phyloP scores from a whole-genome alignment of 2,113 vertebrate genomes.

The Cinclus cinclus region DNA sequence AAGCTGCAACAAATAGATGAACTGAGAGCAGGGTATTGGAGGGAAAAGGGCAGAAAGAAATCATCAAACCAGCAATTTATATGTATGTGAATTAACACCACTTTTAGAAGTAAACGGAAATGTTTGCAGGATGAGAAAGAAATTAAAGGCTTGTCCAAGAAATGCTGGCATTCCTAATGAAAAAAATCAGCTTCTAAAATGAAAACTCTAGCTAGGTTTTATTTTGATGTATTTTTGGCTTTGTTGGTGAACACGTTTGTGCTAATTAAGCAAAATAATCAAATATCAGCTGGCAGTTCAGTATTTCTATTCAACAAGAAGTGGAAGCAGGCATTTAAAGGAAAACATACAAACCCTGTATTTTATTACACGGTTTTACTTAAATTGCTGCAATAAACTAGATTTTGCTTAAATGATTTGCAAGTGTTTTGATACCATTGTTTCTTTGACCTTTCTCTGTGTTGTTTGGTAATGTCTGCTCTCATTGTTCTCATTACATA shows the following conservation, averaged over 20 bases:
- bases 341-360: background rate
- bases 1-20: conserved; percentile 21
- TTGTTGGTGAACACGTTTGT: background rate
- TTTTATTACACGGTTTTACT: conserved; percentile 22
- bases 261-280: background rate
- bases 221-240: background rate
- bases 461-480: conserved; percentile 72
- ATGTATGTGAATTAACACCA: background rate
- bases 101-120: conserved; percentile 13
- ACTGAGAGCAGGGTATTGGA: background rate
- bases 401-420: conserved; percentile 44
- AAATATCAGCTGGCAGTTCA: background rate
- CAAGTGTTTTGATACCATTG: conserved; percentile 51
- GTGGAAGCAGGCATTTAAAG: background rate
- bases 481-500: conserved; percentile 69
- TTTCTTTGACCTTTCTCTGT: conserved; percentile 67
- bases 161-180: background rate
- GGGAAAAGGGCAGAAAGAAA: background rate
- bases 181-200: background rate
- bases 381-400: background rate
- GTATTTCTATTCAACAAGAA: conserved; percentile 29
- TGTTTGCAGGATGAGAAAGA: background rate
- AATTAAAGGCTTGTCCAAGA: background rate
- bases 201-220: background rate
- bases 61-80: background rate